phyloP scores from a whole-genome alignment of 2,888 invertebrate genomes.

The Vesta saturnalis region DNA sequence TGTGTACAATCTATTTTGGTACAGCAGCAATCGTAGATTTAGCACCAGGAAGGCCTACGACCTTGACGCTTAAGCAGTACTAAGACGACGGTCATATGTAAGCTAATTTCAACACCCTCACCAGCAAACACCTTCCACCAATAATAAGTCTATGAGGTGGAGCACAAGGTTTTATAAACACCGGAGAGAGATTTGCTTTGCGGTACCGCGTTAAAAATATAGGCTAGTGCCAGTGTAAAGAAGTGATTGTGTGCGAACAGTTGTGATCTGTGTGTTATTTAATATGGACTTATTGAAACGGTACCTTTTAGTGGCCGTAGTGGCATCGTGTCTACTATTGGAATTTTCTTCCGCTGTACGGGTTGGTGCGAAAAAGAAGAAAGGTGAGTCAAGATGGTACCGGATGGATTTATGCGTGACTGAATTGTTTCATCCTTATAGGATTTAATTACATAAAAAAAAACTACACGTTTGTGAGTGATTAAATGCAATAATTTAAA shows the following conservation, averaged over 20 bases:
- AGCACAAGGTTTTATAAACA: conserved; percentile 74
- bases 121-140: conserved; percentile 41
- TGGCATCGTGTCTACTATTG: conserved; percentile 40
- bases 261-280: conserved; percentile 42
- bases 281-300: conserved; percentile 48
- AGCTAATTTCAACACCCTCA: conserved; percentile 40
- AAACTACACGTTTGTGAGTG: background rate
- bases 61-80: conserved; percentile 45
- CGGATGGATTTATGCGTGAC: background rate
- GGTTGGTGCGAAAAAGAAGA: conserved; percentile 48
- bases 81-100: conserved; percentile 27
- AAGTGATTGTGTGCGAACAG: conserved; percentile 51
- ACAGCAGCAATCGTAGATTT: conserved; percentile 30
- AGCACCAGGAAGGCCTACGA: conserved; percentile 44
- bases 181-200: conserved; percentile 69
- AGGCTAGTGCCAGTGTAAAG: conserved; percentile 63
- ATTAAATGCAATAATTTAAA: conserved; percentile 5
- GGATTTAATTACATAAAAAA: too few relatives aligned
- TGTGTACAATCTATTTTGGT: conserved; percentile 34
- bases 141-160: conserved; percentile 56
- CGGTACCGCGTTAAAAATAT: conserved; percentile 72
- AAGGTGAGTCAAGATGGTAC: conserved; percentile 47
- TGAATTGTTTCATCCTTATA: conserved; percentile 19
- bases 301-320: conserved; percentile 44
- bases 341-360: conserved; percentile 45